A percentile compares a stretch with the other conserved stretches of the same genome.
These are phyloP conservation scores for Apotomis capreana DNA, from an alignment of 2,888 invertebrate genomes.

Conservation along the genomic window DNA sequence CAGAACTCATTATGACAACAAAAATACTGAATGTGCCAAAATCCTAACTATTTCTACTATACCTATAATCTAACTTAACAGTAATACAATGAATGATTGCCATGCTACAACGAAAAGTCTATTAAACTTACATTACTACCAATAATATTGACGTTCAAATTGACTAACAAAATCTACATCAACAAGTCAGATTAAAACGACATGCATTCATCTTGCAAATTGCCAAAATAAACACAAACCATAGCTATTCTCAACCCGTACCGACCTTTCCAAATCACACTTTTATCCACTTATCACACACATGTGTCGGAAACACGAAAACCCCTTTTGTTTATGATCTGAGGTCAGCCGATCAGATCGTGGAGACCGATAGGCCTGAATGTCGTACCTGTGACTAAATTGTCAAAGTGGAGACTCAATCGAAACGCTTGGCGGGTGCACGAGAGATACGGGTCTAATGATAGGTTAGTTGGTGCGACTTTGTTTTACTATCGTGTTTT, in stretches of 20 bases:
- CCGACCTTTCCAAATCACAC: conserved; percentile 37
- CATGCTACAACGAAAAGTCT: too few species aligned
- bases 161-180: not conserved
- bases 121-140: too few species aligned
- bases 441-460: conserved; percentile 65
- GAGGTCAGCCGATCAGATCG: conserved; percentile 54
- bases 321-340: conserved; percentile 50
- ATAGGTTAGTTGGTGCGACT: conserved; percentile 48
- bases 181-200: not conserved
- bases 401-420: conserved; percentile 71
- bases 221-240: not conserved
- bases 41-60: too few species aligned
- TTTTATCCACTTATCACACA: conserved; percentile 43
- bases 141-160: too few species aligned
- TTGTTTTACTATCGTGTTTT: conserved; percentile 1
- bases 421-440: conserved; percentile 67
- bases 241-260: conserved; percentile 6
- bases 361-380: conserved; percentile 55
- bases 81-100: too few species aligned
- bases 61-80: too few species aligned
- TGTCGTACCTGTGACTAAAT: conserved; percentile 70
- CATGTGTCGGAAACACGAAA: conserved; percentile 23
- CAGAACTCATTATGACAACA: too few species aligned
- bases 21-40: too few species aligned
- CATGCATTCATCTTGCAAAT: not conserved